Base-by-base conservation (phyloP, 2,113 vertebrate genomes). In the Ondatra zibethicus region DNA sequence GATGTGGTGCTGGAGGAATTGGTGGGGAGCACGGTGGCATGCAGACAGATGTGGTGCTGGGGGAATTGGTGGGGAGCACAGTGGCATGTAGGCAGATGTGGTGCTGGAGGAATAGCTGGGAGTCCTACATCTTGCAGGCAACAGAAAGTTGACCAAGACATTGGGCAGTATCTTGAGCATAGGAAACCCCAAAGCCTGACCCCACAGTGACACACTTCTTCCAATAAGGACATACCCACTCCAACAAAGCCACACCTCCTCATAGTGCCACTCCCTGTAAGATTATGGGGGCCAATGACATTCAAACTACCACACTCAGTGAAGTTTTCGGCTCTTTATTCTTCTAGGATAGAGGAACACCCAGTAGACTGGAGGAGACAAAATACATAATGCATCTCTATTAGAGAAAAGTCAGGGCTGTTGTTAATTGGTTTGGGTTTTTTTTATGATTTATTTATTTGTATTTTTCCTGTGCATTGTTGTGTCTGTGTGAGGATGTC, bases 301-400 rank as follows among this genome's bases (percentile, higher is more conserved):
- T 72, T n/a, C 16, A 36, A 72, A n/a, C 68, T 8, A 7, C 68
- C 33, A 72, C 68, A 72, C 33, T 72, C 68, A 55, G n/a, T 84
- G 80, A 96, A 14, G 89, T 88, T 94, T 95, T 93, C 88, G 92
- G 84, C 50, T 70, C 66, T 78, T 95, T 95, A 61, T 93, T 95
- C 93, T 96, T 94, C 72, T 92, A 7, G 91, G 90, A 96, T 92
- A 97, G 75, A 90, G 45, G 81, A 76, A 93, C 80, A 65, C 68
- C 72, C 33, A 16, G 29, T 47, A 76, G 47, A 86, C 73, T 73
- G 76, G 81, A 72, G 87, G 88, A 92, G 90, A 63, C 80, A 93
- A 73, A 73, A 1, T 1, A 61, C 8, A 39, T 84, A 85, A 61
- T 91, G 77, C 33, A 82, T 86, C 94, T 97, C 73, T 21, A 91